These are phyloP conservation scores for Sisor rabdophorus DNA, from an alignment of 2,113 vertebrate genomes.

Conservation along the genomic window DNA sequence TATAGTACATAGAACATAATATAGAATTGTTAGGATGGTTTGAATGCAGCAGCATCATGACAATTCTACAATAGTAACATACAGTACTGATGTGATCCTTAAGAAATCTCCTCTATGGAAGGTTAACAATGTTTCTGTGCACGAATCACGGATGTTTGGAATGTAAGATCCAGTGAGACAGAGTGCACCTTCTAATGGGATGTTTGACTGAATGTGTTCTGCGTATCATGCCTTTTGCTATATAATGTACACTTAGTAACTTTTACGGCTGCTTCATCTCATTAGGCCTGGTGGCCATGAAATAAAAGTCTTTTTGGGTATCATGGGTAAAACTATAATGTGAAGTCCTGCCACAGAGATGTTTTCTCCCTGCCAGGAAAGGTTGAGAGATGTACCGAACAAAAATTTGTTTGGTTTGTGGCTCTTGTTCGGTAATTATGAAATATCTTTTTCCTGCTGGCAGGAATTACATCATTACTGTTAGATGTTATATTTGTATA, in stretches of 20 bases:
- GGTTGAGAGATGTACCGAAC: conserved; percentile 21
- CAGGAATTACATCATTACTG: conserved; percentile 24
- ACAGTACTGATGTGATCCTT: too few relatives aligned
- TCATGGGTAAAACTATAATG: neutral
- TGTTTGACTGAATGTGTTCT: neutral
- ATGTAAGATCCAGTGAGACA: too few relatives aligned
- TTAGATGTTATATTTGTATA: neutral
- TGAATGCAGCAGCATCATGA: too few relatives aligned
- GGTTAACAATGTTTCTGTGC: too few relatives aligned
- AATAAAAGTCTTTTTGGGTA: neutral
- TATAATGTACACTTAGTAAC: neutral
- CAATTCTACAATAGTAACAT: neutral
- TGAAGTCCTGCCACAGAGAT: neutral
- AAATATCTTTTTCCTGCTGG: conserved; percentile 24
- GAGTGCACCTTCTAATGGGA: neutral
- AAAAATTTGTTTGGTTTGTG: conserved; percentile 25
- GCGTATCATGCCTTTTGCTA: neutral
- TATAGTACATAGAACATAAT: too few relatives aligned
- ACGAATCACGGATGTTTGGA: too few relatives aligned
- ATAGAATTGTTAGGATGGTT: neutral
- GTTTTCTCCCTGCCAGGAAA: conserved; percentile 27
- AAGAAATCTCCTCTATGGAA: too few relatives aligned
- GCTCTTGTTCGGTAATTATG: conserved; percentile 22
- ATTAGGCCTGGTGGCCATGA: neutral
- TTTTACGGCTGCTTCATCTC: neutral